Conservation (phyloP, 2,113 vertebrate genomes). For the Oreochromis tanganicae region DNA sequence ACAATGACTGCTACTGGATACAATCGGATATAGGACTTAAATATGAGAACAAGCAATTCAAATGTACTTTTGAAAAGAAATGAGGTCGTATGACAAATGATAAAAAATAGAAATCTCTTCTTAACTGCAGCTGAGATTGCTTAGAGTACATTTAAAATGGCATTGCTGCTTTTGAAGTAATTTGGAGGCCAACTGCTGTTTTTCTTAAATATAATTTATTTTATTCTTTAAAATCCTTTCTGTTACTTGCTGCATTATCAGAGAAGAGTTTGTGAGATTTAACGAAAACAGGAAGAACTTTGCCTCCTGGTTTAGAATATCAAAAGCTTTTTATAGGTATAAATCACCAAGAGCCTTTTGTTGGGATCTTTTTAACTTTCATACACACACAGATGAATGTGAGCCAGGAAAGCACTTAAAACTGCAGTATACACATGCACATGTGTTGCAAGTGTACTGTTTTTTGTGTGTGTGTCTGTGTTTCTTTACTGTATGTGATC, state of each 20-base stretch:
- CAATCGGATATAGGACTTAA: conserved; percentile 18
- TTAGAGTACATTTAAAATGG: neutral
- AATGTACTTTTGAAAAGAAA: neutral
- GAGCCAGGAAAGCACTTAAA: neutral
- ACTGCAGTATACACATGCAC: neutral
- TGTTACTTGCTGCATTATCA: conserved; percentile 1
- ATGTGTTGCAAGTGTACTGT: neutral
- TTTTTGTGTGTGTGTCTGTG: neutral
- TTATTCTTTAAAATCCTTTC: neutral
- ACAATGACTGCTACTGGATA: conserved; percentile 12
- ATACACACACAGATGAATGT: conserved; percentile 12
- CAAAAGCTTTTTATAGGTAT: conserved; percentile 1
- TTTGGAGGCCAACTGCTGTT: neutral
- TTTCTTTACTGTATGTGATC: neutral
- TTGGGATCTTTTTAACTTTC: neutral
- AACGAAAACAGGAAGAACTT: neutral
- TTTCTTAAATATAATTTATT: neutral
- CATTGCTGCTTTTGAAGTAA: neutral
- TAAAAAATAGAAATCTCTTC: neutral
- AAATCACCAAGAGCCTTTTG: conserved; percentile 26
- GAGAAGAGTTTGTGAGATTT: neutral
- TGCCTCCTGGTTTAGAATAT: neutral
- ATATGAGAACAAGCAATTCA: conserved; percentile 18
- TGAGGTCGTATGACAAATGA: conserved; percentile 12
- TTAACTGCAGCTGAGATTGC: neutral